Base-by-base conservation (phyloP, 64 coral and sea anemone genomes). In the Montipora foliosa region DNA sequence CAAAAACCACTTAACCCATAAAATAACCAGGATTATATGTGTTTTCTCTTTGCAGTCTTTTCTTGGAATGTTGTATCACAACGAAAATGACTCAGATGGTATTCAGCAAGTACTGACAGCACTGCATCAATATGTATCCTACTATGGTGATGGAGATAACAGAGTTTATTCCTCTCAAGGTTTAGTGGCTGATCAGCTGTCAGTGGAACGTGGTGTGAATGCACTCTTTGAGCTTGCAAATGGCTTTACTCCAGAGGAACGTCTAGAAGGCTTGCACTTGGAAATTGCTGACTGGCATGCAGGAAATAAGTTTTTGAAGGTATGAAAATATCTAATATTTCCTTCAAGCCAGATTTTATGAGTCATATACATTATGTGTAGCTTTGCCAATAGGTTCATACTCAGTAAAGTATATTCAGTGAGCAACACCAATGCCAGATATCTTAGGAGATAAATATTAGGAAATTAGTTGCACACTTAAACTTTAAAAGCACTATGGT, bases 201-300 rank as follows among this genome's bases (percentile, higher is more conserved):
- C 89, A 81, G 89, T 90, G 14, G 89, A 90, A 67, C 60, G 89
- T 17, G 89, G 25, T 13, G 89, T 90, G 59, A 90, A 90, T 90
- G 77, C 60, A 71, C 76, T 90, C 19, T 90, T 81, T 72, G 37
- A 60, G 47, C 14, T 90, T 5, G 29, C 58, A 45, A 90, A 90
- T 81, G 89, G 89, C 20, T 73, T 91, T 81, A 91, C 89, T 22
- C 44, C 89, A 24, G 64, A 91, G 78, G 64, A 91, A 81, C 47
- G 78, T 52, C 78, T 91, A 15, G 77, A 91, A 58, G 77, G 89
- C 12, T 13, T 81, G 5, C 77, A 91, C 57, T 73, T 91, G 44
- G 66, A 91, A 71, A 71, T 78, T 67, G 89, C 75, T 79, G 88
- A 79, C 44, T 89, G 88, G 88, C 88, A 89, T 79, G 76, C 88